phyloP scores from a whole-genome alignment of 2,797 vertebrate genomes.

The Lacerta viridis region DNA sequence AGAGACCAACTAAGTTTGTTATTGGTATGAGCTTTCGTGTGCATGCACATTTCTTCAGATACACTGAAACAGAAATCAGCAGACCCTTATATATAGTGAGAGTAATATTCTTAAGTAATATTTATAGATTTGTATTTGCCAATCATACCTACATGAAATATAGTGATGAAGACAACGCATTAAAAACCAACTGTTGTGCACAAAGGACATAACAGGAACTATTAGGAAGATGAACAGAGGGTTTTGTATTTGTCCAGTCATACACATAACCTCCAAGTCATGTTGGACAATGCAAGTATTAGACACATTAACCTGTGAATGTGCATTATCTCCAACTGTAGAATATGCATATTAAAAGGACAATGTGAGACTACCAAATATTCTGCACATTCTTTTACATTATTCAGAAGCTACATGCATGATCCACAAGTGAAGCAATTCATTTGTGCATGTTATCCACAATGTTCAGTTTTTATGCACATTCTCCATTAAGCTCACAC shows the following conservation, averaged over 20 bases:
- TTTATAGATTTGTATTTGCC: neutral
- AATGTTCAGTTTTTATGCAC: neutral
- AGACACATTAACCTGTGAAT: neutral
- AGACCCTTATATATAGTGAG: too few relatives aligned
- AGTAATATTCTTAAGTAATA: neutral
- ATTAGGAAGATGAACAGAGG: neutral
- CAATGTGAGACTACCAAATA: too few relatives aligned
- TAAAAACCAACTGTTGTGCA: neutral
- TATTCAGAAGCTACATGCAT: neutral
- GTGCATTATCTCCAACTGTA: neutral
- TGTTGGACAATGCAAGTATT: neutral
- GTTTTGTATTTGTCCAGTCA: neutral
- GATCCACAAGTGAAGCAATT: neutral
- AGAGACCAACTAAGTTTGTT: too few relatives aligned
- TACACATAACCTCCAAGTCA: neutral
- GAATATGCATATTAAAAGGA: neutral
- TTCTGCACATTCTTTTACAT: neutral
- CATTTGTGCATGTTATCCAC: neutral
- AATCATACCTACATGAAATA: neutral
- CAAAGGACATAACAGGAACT: neutral
- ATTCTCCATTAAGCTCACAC: neutral
- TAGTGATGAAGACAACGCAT: neutral
- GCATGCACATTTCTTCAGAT: too few relatives aligned
- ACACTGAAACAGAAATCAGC: too few relatives aligned
- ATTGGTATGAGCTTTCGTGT: too few relatives aligned